Evolutionary conservation across 2,888 invertebrate genomes (phyloP).

Genomic region (Conus canariensis): DNA sequence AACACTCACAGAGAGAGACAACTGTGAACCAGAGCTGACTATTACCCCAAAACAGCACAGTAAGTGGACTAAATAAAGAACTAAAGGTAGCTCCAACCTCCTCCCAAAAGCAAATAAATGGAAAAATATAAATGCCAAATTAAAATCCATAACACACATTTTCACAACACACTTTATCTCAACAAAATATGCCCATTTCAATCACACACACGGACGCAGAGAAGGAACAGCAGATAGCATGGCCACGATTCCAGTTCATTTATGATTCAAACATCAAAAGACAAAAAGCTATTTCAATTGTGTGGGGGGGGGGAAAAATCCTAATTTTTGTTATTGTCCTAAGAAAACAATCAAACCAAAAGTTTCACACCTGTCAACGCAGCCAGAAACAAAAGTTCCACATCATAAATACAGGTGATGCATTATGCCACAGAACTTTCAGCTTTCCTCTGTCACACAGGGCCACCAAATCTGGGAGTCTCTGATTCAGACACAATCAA

Average conservation of each 20-base stretch:
- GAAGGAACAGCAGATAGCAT: conserved; percentile 11
- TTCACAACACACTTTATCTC: not conserved
- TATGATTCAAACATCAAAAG: not conserved
- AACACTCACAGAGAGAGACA: too few species aligned
- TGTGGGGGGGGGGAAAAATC: too few species aligned
- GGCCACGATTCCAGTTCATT: not conserved
- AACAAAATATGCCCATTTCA: not conserved
- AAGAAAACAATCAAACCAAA: not conserved
- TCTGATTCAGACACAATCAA: conserved; percentile 52
- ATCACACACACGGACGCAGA: not conserved
- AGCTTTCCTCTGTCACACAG: not conserved
- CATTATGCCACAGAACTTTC: conserved; percentile 3
- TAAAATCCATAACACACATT: not conserved
- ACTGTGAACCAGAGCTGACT: too few species aligned
- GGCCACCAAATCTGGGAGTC: conserved; percentile 12
- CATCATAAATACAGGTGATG: not conserved
- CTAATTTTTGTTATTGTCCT: too few species aligned
- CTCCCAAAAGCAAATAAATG: too few species aligned
- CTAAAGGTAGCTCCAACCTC: too few species aligned
- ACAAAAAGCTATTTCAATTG: not conserved
- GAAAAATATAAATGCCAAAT: too few species aligned
- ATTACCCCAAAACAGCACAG: too few species aligned
- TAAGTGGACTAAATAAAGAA: too few species aligned
- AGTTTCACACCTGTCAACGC: not conserved
- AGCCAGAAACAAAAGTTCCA: conserved; percentile 1